Conservation (phyloP, 2,113 vertebrate species). For the Chlorocebus sabaeus region DNA sequence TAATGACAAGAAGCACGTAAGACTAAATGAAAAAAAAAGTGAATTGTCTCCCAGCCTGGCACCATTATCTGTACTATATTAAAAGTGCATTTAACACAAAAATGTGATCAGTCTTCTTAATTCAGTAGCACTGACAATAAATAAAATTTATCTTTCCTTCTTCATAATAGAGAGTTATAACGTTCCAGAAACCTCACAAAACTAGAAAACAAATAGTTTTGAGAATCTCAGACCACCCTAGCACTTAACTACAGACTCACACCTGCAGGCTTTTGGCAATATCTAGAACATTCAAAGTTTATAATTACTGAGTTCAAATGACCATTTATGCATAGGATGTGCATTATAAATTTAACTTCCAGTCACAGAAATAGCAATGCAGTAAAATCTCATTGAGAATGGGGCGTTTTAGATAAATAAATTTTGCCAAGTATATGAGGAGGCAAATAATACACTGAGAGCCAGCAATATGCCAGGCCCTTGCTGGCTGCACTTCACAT, state of each 20-base stretch:
- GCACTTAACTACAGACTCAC: neutral
- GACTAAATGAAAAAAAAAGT: slow-evolving; percentile 1
- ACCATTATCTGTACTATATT: slow-evolving; percentile 54
- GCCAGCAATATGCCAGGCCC: neutral
- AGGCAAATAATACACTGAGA: neutral
- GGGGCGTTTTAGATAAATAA: neutral
- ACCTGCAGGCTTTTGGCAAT: neutral
- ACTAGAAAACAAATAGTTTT: slow-evolving; percentile 12
- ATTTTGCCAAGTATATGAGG: neutral
- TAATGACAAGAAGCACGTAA: slow-evolving; percentile 52
- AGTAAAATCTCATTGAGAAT: neutral
- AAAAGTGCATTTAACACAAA: slow-evolving; percentile 65
- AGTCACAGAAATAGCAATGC: neutral
- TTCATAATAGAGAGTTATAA: neutral
- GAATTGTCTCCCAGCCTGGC: slow-evolving; percentile 52
- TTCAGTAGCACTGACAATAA: slow-evolving; percentile 13
- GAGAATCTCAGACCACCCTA: neutral
- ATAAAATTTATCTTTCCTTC: slow-evolving; percentile 48
- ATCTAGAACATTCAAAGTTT: neutral
- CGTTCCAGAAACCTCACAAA: slow-evolving; percentile 31
- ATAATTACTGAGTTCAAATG: neutral
- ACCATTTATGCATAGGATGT: neutral
- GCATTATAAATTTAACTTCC: slow-evolving; percentile 7
- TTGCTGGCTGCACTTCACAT: neutral
- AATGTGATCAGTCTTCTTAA: slow-evolving; percentile 46